These are phyloP conservation scores for Lathamus discolor DNA, from an alignment of 2,113 vertebrate species.

Conservation along the genomic window DNA sequence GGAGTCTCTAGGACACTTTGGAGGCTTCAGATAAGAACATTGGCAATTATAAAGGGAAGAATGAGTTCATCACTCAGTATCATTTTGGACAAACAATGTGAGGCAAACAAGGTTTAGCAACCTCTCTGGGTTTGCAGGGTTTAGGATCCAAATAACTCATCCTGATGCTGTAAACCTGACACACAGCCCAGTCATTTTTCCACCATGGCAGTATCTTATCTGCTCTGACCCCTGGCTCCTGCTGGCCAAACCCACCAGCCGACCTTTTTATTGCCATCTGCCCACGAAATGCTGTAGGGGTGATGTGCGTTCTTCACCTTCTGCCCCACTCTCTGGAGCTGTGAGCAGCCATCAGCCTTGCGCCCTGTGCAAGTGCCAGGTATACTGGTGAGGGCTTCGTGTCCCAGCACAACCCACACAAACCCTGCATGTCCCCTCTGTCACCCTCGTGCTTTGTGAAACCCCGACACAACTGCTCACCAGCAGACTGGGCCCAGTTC, in stretches of 20 bases:
- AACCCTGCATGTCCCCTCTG: background rate
- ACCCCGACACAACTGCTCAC: accelerated
- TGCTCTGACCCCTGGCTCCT: accelerated
- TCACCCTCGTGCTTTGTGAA: background rate
- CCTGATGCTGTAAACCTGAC: background rate
- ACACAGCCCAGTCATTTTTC: background rate
- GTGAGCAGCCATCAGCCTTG: background rate
- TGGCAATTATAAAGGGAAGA: background rate
- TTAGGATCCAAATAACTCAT: background rate
- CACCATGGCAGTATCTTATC: background rate
- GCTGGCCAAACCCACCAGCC: background rate
- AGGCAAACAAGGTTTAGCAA: constrained; percentile 26
- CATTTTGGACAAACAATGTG: background rate
- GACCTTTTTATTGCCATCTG: background rate
- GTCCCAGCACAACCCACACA: background rate
- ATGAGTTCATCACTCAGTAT: background rate
- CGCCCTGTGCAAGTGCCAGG: background rate
- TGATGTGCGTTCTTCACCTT: background rate
- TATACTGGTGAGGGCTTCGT: too few species aligned
- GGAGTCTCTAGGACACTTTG: background rate
- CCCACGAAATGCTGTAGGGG: background rate
- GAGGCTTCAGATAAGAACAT: constrained; percentile 27
- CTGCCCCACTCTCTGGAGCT: background rate
- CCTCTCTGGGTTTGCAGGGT: background rate
- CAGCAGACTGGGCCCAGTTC: background rate